These are phyloP conservation scores for Dolichopus griseipennis DNA, from an alignment of 2,888 invertebrate genomes.

Conservation along the genomic window DNA sequence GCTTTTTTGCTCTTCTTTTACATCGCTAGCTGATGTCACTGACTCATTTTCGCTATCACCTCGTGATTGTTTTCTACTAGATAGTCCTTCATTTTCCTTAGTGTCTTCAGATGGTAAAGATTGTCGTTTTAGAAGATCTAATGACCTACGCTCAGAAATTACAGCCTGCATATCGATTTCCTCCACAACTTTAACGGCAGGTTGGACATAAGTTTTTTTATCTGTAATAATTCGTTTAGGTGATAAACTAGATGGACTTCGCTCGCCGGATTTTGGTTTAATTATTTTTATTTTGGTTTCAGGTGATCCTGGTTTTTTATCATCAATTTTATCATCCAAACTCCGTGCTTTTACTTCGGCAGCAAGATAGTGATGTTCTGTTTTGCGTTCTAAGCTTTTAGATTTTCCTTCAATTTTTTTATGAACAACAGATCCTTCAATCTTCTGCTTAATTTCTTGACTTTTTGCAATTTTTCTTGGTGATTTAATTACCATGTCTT, in stretches of 20 bases:
- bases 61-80: conserved; percentile 44
- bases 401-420: conserved; percentile 56
- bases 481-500: conserved; percentile 48
- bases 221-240: conserved; percentile 31
- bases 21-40: conserved; percentile 55
- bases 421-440: conserved; percentile 55
- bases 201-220: conserved; percentile 23
- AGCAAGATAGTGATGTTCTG: conserved; percentile 51
- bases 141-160: conserved; percentile 52
- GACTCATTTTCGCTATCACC: conserved; percentile 59
- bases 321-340: conserved; percentile 55
- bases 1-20: conserved; percentile 42
- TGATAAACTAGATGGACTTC: conserved; percentile 39
- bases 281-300: conserved; percentile 42
- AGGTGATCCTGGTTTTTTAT: conserved; percentile 31
- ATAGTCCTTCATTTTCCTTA: conserved; percentile 33
- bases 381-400: conserved; percentile 57
- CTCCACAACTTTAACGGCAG: conserved; percentile 33
- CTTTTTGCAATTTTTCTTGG: conserved; percentile 52
- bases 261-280: conserved; percentile 42
- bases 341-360: conserved; percentile 60
- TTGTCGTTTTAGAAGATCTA: conserved; percentile 52
- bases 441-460: conserved; percentile 54
- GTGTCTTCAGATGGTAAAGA: conserved; percentile 46
- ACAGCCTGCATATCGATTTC: conserved; percentile 53